These are phyloP conservation scores for Thunnus thynnus DNA, from an alignment of 2,113 vertebrate species.

Conservation along the genomic window DNA sequence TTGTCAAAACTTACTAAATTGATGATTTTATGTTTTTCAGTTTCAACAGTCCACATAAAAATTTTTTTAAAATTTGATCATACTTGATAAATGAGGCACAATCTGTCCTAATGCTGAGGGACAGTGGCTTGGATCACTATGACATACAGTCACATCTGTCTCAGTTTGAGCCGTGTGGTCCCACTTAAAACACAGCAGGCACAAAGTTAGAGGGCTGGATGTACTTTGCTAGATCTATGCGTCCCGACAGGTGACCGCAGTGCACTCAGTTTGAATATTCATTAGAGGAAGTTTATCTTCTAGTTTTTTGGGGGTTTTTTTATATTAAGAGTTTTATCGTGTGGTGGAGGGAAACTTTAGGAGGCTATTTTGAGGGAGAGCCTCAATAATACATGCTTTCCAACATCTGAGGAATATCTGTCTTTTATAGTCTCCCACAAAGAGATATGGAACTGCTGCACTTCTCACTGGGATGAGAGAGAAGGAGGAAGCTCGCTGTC, in stretches of 20 bases:
- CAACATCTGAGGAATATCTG: slow-evolving; percentile 65
- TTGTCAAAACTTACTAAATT: slow-evolving; percentile 10
- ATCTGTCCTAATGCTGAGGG: slow-evolving; percentile 49
- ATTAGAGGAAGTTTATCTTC: slow-evolving; percentile 19
- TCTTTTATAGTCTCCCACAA: slow-evolving; percentile 58
- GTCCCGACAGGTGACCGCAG: slow-evolving; percentile 17
- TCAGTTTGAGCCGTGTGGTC: slow-evolving; percentile 10
- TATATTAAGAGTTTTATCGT: slow-evolving; percentile 23
- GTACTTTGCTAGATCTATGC: not conserved
- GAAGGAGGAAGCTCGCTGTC: slow-evolving; percentile 7
- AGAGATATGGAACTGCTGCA: slow-evolving; percentile 35
- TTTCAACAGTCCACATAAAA: not conserved
- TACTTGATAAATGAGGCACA: slow-evolving; percentile 22
- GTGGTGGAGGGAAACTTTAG: slow-evolving; percentile 20
- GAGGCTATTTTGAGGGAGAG: slow-evolving; percentile 29
- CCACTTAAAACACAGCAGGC: slow-evolving; percentile 33
- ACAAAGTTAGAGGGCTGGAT: not conserved
- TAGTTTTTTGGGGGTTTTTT: not conserved
- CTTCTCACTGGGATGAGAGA: slow-evolving; percentile 37
- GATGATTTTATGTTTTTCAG: not conserved
- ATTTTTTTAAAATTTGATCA: not conserved
- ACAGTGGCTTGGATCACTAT: slow-evolving; percentile 23
- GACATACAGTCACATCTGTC: slow-evolving; percentile 5
- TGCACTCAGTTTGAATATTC: slow-evolving; percentile 15
- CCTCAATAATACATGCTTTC: slow-evolving; percentile 66